Conservation (phyloP, 2,888 invertebrate genomes). For the Campoplex capitator region DNA sequence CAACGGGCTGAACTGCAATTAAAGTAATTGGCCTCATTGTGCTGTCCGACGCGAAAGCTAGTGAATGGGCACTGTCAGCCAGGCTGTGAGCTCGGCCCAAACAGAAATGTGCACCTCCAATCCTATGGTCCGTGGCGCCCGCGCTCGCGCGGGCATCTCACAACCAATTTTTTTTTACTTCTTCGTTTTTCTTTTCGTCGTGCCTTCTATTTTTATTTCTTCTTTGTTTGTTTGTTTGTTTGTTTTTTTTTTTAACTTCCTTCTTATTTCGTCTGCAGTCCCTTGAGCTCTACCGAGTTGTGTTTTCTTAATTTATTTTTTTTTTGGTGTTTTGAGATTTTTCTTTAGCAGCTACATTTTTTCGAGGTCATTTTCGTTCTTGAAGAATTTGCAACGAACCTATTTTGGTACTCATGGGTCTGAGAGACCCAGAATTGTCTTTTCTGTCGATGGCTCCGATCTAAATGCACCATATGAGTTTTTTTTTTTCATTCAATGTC, state of each 20-base stretch:
- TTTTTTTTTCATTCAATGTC: background rate
- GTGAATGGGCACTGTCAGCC: slow-evolving; percentile 78
- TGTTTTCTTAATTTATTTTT: slow-evolving; percentile 21
- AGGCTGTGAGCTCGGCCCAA: slow-evolving; percentile 70
- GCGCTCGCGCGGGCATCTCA: slow-evolving; percentile 65
- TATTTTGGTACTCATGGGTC: background rate
- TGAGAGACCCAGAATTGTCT: background rate
- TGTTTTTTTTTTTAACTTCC: slow-evolving; percentile 31
- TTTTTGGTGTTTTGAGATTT: slow-evolving; percentile 23
- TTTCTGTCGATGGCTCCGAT: background rate
- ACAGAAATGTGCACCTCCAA: slow-evolving; percentile 71
- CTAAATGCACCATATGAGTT: background rate
- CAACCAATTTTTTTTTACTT: slow-evolving; percentile 64
- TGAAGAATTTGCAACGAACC: background rate
- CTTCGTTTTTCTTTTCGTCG: slow-evolving; percentile 48
- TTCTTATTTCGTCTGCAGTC: slow-evolving; percentile 51
- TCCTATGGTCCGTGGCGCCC: slow-evolving; percentile 70
- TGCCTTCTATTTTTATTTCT: slow-evolving; percentile 34
- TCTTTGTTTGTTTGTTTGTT: background rate
- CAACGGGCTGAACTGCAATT: slow-evolving; percentile 79
- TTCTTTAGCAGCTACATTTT: background rate
- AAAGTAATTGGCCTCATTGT: slow-evolving; percentile 82
- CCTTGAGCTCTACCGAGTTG: slow-evolving; percentile 49
- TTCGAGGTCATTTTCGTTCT: background rate
- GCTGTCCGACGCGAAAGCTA: slow-evolving; percentile 79